These are phyloP conservation scores for Pristionchus mayeri DNA, from an alignment of 2,888 invertebrate genomes.

Conservation along the genomic window DNA sequence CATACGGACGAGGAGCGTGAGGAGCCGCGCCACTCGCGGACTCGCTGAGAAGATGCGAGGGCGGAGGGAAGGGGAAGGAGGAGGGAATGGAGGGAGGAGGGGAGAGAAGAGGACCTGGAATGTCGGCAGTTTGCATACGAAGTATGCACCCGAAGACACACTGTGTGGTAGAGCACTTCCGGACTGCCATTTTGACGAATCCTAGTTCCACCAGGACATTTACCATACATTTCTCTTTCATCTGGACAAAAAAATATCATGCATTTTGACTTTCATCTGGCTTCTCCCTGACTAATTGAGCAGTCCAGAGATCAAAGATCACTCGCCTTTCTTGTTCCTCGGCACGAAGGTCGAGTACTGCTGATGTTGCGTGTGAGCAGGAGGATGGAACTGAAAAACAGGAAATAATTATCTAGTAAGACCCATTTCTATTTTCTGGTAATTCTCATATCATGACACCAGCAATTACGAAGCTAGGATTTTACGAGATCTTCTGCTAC, in stretches of 20 bases:
- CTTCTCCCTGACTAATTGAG: neutral
- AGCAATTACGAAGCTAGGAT: no score
- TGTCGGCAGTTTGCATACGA: no score
- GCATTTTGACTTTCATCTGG: neutral
- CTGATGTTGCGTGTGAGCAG: neutral
- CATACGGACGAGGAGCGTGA: no score
- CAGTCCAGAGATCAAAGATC: neutral
- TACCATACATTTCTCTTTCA: neutral
- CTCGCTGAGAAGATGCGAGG: neutral
- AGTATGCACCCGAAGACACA: no score
- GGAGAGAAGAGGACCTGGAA: neutral
- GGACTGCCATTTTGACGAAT: neutral
- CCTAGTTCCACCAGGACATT: neutral
- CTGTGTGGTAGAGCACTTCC: no score
- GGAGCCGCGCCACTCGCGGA: no score
- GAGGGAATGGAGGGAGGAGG: neutral
- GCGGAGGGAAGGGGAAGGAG: conserved; percentile 11
- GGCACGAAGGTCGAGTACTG: neutral
- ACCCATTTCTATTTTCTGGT: no score
- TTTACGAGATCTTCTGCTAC: no score
- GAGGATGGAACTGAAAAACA: neutral
- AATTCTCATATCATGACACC: no score
- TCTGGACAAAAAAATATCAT: neutral
- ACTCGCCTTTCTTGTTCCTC: neutral
- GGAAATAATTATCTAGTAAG: no score